Base-by-base conservation (phyloP, 2,113 vertebrate species). In the Aythya baeri region DNA sequence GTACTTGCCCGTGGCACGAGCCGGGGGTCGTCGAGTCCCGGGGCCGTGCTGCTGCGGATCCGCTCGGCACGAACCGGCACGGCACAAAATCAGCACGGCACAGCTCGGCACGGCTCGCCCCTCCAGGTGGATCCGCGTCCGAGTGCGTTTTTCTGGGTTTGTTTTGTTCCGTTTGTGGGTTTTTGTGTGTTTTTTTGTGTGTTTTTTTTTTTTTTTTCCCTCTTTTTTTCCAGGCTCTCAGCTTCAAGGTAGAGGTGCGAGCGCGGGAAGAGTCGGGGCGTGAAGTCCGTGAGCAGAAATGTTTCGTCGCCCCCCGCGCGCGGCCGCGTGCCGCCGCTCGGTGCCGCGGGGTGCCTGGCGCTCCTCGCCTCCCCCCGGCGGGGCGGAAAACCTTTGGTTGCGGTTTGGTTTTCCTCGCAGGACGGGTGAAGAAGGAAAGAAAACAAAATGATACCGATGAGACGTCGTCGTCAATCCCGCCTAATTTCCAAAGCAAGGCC, bases 401-500 rank as follows among this genome's bases (percentile, higher is more conserved):
- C 55, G 50, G 77, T 59, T 44, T 50, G 0, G 26, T 12, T 18
- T 49, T 36, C 10, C 52, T 38, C 16, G 41, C n/a, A 17, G 63
- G 87, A 36, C 20, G 22, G 22, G 54, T 11, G 81, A 82, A 58
- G 49, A 6, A 58, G 49, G 5, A 52, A 81, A 22, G 13, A 29
- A 67, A 31, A 67, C 32, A 63, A 77, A 79, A 65, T 7, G 38
- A 95, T 46, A 78, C 43, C 52, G n/a, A 91, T 55, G 88, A 94
- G 93, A 90, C n/a, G 36, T 83, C 58, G 27, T 82, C 31, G 27
- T 82, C 31, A 79, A 71, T 91, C 89, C 93, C 44, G 9, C 92
- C 91, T 89, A 72, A 91, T 93, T 93, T 88, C 94, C 93, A 92
- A 94, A 92, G 94, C 94, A 65, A 94, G 90, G 93, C 86, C 87